A percentile compares a stretch with the other conserved stretches of the same genome.
phyloP scores from a whole-genome alignment of 2,113 vertebrate genomes.

The Progne subis region DNA sequence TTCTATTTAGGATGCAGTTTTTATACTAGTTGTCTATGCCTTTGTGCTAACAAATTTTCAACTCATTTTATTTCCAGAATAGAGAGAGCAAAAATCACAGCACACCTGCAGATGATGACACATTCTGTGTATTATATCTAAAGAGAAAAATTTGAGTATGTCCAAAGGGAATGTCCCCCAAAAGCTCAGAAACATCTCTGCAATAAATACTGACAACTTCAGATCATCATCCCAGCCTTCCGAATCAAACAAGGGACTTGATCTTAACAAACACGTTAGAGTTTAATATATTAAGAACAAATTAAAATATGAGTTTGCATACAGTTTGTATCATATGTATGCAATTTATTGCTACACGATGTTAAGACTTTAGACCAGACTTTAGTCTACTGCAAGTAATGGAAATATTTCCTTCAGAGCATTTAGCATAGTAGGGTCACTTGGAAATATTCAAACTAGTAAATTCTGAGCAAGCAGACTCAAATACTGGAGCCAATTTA shows the following conservation, averaged over 20 bases:
- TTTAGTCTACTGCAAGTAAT: neutral
- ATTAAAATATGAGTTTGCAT: neutral
- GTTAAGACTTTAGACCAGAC: neutral
- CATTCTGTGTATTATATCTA: neutral
- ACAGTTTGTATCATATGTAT: neutral
- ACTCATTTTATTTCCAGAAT: neutral
- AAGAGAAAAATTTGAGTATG: neutral
- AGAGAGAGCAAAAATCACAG: neutral
- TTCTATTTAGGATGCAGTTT: neutral
- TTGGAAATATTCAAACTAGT: neutral
- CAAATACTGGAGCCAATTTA: neutral
- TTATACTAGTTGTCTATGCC: neutral
- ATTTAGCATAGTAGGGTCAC: neutral
- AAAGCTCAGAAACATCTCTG: neutral
- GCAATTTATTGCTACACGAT: neutral
- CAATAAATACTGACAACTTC: neutral
- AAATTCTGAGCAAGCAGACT: neutral
- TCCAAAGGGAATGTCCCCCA: neutral
- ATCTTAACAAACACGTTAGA: neutral
- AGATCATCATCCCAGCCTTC: neutral
- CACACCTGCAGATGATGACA: neutral
- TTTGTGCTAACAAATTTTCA: neutral
- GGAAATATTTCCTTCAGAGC: neutral
- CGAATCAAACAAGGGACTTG: rapidly evolving
- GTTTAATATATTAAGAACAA: neutral